A percentile compares a stretch with the other conserved stretches of the same genome.
Evolutionary conservation across 2,888 invertebrate genomes (phyloP).

Genomic region (Caenorhabditis imperialis): DNA sequence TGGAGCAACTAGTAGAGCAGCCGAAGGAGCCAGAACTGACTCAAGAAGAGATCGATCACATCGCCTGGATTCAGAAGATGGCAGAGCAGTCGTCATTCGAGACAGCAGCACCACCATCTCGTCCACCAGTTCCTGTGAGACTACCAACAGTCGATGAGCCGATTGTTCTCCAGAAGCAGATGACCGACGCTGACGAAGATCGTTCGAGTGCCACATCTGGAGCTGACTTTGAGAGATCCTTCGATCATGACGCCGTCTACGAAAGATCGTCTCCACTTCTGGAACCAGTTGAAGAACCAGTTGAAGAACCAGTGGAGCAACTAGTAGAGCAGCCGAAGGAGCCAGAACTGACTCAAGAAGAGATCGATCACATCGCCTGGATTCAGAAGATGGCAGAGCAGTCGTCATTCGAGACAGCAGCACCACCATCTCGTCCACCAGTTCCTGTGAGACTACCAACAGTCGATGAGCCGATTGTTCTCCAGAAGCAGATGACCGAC

Average conservation of each 20-base stretch:
- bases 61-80: too few species aligned
- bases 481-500: neutral
- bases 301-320: constrained; percentile 11
- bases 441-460: constrained; percentile 7
- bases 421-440: constrained; percentile 9
- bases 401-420: constrained; percentile 33
- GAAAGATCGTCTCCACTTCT: constrained; percentile 9
- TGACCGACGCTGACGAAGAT: constrained; percentile 1
- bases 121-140: too few species aligned
- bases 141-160: too few species aligned
- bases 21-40: too few species aligned
- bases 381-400: constrained; percentile 47
- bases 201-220: constrained; percentile 43
- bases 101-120: too few species aligned
- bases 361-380: constrained; percentile 50
- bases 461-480: constrained; percentile 1
- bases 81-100: too few species aligned
- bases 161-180: too few species aligned
- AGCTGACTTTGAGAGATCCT: constrained; percentile 33
- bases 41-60: too few species aligned
- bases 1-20: neutral
- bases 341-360: constrained; percentile 33
- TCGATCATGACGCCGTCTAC: constrained; percentile 17
- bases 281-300: constrained; percentile 21
- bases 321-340: constrained; percentile 15